Evolutionary conservation across 1,140 invertebrate species (phyloP).

Genomic region (Galendromus occidentalis): DNA sequence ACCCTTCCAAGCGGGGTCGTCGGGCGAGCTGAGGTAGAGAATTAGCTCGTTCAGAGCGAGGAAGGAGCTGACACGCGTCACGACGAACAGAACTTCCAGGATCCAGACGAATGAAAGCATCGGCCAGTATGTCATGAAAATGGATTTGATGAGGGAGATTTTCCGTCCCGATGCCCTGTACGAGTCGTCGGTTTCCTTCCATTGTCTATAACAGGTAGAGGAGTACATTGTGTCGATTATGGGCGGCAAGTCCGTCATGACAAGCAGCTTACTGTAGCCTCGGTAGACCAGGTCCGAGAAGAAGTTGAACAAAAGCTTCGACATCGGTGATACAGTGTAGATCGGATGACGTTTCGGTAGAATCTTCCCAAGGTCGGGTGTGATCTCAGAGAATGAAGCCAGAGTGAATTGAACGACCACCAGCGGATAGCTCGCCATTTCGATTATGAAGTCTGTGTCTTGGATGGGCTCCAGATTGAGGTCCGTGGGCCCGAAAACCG

Average conservation of each 20-base stretch:
- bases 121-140: background rate
- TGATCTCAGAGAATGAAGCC: background rate
- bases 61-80: background rate
- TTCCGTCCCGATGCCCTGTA: background rate
- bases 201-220: background rate
- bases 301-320: background rate
- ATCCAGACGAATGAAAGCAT: background rate
- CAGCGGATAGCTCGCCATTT: background rate
- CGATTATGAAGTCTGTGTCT: background rate
- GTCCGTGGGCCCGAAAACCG: background rate
- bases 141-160: background rate
- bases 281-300: background rate
- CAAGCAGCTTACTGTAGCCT: background rate
- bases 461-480: background rate
- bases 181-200: background rate
- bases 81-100: background rate
- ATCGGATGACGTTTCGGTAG: background rate
- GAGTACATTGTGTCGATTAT: background rate
- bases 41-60: conserved; percentile 19
- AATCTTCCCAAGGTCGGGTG: background rate
- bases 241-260: background rate
- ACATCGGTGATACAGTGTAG: background rate
- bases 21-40: conserved; percentile 13
- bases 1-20: conserved; percentile 57
- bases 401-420: background rate